Evolutionary conservation across 2,113 vertebrate genomes (phyloP), one percentile per base, ranked within the genome.

Genomic region (Geococcyx californianus): DNA sequence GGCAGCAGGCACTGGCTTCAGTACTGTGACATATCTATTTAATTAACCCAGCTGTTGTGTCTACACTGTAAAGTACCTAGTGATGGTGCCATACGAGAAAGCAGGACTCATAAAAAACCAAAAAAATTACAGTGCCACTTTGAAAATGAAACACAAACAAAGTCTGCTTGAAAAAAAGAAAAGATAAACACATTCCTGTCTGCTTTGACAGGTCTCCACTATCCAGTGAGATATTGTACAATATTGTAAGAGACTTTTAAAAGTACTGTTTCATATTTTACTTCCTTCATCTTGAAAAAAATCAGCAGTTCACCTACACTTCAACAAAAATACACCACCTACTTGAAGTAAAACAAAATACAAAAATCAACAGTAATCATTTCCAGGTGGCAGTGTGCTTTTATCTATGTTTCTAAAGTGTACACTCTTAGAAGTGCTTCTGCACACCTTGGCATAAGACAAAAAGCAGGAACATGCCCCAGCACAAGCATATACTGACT

Each of bases 11-110:
- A 82, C 84, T 36, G 84, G 94, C 93, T 96, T 96, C 92, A 70
- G 93, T 8, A 55, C 95, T 84, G 96, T 98, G 98, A 98, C 97
- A 96, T 96, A 98, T 97, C 97, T 98, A 95, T 97, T 98, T 98
- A 97, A 98, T 98, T 98, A 98, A 97, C 94, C 90, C 97, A 97
- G 97, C 95, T 97, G 96, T 89, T 97, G 89, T 93, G 92, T 94
- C 93, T 87, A 81, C 94, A 93, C 44, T 62, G 87, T 52, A 81
- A 97, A 97, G 93, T 58, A 96, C 56, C 75, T 64, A 96, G 83
- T 26, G 51, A 54, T 7, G 17, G 47, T 67, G 55, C 78, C 94
- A 95, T 74, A 63, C 69, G 92, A 94, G 76, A 96, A 96, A 96
- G 87, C 5, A 7, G 64, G 54, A 90, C 80, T 87, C 76, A 59